Evolutionary conservation across 2,888 invertebrate genomes (phyloP), one percentile per base, ranked within the genome.

Genomic region (Oegoconia quadripuncta): DNA sequence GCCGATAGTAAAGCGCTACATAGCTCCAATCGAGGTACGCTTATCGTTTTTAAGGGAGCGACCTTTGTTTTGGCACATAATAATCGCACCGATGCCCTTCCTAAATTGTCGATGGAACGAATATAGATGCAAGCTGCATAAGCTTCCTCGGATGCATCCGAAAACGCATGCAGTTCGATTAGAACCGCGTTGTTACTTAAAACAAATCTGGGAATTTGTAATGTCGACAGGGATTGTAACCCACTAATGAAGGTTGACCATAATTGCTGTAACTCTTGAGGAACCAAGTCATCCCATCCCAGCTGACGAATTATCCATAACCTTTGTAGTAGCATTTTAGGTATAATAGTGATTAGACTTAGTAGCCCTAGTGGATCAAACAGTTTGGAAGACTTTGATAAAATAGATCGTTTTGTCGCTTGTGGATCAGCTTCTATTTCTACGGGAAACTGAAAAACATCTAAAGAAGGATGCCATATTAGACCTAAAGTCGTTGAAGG

Each of bases 11-110:
- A 17, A 8, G 50, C 47, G 2, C 29, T 44, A 18, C 44, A 43
- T 2, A 50, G 23, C 33, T 50, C 50, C 11, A 48, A 23, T 4
- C 50, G 33, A 1, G 50, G 50, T 11, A 48, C 37, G 9, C 46
- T 50, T 2, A 22, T 36, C 3, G 36, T 28, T 20, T 40, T 45
- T 3, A 47, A 8, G 2, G 47, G 47, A 1, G 47, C 41, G 1
- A 47, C 43, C n/a, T n/a, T n/a, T n/a, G n/a, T n/a, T n/a, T n/a
- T n/a, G n/a, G n/a, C n/a, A n/a, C n/a, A n/a, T n/a, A 48, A 11
- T 14, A 47, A 29, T 3, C 25, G 18, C 1, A 42, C 37, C 2
- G 11, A 8, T 1, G 8, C 7, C 8, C 17, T 26, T 3, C 28
- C 31, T 3, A 15, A 8, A n/a, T 12, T 4, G 1, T 23, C 8